Conservation (phyloP, 2,113 vertebrate species). For the Clarias batrachus region DNA sequence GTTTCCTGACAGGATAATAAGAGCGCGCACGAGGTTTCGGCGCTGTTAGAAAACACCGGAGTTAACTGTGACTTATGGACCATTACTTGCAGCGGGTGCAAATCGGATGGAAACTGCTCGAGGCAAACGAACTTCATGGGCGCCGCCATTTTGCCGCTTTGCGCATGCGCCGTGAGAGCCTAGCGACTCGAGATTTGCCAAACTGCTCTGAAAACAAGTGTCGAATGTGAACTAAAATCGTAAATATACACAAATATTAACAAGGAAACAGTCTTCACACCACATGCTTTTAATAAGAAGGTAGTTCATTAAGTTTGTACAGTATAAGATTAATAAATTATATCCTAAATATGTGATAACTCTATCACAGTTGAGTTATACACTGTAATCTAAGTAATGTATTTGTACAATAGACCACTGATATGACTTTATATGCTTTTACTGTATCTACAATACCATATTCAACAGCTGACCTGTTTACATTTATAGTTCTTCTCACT, state of each 20-base stretch:
- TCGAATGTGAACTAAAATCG: background rate
- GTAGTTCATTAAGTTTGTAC: background rate
- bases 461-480: background rate
- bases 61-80: conserved; percentile 50
- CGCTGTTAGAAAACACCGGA: conserved; percentile 53
- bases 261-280: background rate
- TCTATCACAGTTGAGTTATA: too few relatives aligned
- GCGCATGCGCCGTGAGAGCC: conserved; percentile 40
- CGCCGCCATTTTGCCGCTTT: conserved; percentile 59
- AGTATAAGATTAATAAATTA: background rate
- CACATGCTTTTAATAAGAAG: background rate
- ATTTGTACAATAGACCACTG: background rate
- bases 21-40: conserved; percentile 57
- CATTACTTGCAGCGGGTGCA: conserved; percentile 65
- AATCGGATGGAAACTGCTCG: conserved; percentile 60
- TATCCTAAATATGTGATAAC: background rate
- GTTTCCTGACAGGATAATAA: conserved; percentile 62
- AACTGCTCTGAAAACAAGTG: background rate
- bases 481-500: background rate
- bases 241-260: background rate
- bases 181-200: background rate
- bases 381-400: background rate
- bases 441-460: background rate
- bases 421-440: background rate
- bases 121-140: conserved; percentile 55